These are phyloP conservation scores for Zosterops pallidus DNA, from an alignment of 2,113 vertebrate species.

Conservation along the genomic window DNA sequence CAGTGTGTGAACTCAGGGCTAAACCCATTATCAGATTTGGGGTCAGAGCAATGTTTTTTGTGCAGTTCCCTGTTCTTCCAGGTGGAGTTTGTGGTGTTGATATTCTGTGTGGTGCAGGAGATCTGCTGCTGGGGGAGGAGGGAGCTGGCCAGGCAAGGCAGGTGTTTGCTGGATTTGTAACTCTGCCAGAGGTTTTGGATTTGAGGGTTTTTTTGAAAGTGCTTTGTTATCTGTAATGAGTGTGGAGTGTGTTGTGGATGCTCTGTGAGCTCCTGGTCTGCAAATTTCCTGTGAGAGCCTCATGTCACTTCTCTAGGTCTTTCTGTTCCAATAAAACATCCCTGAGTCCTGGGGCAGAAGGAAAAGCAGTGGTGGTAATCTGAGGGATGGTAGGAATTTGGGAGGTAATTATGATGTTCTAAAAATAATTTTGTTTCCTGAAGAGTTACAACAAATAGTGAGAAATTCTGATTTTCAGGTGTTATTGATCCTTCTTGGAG, in stretches of 20 bases:
- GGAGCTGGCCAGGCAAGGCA: background rate
- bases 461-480: background rate
- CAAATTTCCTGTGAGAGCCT: background rate
- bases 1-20: background rate
- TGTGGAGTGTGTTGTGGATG: rapidly evolving
- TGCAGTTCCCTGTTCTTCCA: rapidly evolving
- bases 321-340: background rate
- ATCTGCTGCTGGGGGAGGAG: background rate
- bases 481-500: rapidly evolving
- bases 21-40: background rate
- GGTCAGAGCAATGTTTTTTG: background rate
- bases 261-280: background rate
- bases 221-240: background rate
- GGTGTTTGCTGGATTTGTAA: background rate
- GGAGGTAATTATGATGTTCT: rapidly evolving
- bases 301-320: rapidly evolving
- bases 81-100: rapidly evolving
- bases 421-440: background rate
- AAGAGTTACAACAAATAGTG: background rate
- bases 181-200: rapidly evolving
- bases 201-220: background rate
- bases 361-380: background rate
- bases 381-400: background rate
- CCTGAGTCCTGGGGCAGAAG: background rate
- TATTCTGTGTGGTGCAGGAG: background rate